Evolutionary conservation across 2,113 vertebrate genomes (phyloP).

Genomic region (Vulpes lagopus): DNA sequence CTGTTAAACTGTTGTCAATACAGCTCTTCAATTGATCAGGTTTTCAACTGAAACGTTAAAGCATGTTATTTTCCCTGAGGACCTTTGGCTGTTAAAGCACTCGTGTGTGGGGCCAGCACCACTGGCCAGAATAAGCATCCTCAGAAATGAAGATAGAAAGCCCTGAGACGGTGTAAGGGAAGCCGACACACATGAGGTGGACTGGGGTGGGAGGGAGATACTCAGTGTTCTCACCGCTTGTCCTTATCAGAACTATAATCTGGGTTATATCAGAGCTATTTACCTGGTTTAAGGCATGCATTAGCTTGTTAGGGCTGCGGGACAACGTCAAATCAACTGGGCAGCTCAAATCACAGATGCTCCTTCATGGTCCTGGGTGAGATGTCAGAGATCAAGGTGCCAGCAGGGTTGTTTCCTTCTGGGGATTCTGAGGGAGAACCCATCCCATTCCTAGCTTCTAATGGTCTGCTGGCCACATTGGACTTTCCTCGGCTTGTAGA

Average conservation of each 20-base stretch:
- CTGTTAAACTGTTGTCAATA: neutral
- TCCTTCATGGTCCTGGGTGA: neutral
- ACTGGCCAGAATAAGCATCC: rapidly evolving
- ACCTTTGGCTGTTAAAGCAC: neutral
- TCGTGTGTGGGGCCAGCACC: rapidly evolving
- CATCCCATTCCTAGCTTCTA: neutral
- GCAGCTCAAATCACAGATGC: rapidly evolving
- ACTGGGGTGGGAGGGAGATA: neutral
- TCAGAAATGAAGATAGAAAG: neutral
- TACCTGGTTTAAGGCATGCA: neutral
- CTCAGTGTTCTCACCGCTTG: neutral
- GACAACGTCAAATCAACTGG: rapidly evolving
- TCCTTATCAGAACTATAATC: neutral
- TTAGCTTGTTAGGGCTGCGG: neutral
- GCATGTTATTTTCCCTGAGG: neutral
- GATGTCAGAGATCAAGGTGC: neutral
- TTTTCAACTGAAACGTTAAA: neutral
- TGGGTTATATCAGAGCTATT: neutral
- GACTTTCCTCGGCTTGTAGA: neutral
- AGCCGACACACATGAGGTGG: neutral
- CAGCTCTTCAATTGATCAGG: neutral
- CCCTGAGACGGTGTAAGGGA: neutral
- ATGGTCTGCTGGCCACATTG: neutral
- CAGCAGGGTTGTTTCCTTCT: neutral
- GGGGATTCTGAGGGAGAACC: neutral